phyloP scores from a whole-genome alignment of 2,888 invertebrate genomes.

The Acronicta aceris region DNA sequence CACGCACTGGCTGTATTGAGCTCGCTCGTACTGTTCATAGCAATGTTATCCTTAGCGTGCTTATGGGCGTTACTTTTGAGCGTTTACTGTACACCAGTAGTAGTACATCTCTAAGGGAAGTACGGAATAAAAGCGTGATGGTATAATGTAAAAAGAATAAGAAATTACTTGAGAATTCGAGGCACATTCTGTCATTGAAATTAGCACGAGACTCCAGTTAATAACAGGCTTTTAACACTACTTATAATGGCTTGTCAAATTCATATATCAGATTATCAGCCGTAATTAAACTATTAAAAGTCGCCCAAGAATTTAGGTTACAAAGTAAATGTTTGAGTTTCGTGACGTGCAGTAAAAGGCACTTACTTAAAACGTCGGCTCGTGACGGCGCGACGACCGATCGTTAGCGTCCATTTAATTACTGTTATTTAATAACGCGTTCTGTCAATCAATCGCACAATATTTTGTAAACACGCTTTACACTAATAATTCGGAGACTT shows the following conservation, averaged over 20 bases:
- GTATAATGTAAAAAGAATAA: no score
- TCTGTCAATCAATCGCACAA: constrained; percentile 75
- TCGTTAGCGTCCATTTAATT: constrained; percentile 77
- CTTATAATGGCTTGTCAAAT: constrained; percentile 43
- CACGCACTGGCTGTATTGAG: no score
- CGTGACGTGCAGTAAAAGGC: constrained; percentile 52
- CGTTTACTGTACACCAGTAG: no score
- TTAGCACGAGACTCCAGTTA: constrained; percentile 34
- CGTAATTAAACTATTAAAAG: constrained; percentile 56
- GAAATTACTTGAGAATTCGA: no score
- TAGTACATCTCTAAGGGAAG: no score
- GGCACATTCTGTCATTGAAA: constrained; percentile 12
- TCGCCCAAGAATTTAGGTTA: constrained; percentile 50
- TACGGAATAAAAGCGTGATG: no score
- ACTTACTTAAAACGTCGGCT: constrained; percentile 72
- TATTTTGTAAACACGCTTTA: constrained; percentile 66
- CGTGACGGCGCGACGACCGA: constrained; percentile 74
- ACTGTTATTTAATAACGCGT: constrained; percentile 81
- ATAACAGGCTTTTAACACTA: constrained; percentile 53
- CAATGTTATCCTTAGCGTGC: no score
- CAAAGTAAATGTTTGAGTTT: constrained; percentile 66
- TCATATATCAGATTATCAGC: constrained; percentile 34
- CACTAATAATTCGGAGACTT: constrained; percentile 31
- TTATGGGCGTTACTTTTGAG: no score
- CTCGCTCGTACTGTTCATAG: no score